Percentiles rank a stretch among this genome's conserved stretches.
Conservation (phyloP, 2,113 vertebrate genomes). For the Cynopterus brachyotis region DNA sequence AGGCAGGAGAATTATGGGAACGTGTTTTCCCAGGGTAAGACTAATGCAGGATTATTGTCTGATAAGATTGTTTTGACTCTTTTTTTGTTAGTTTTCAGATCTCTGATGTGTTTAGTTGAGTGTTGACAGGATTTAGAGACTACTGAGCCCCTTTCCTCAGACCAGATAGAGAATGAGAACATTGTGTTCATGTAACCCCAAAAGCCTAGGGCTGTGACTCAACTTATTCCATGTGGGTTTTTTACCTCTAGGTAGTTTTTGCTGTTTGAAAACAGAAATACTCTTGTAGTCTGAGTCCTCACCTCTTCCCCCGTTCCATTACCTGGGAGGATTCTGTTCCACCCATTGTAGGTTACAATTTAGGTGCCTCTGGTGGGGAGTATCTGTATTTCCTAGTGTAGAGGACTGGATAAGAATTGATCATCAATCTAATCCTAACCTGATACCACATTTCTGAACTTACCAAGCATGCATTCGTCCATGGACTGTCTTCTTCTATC, state of each 20-base stretch:
- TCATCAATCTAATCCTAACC: not conserved
- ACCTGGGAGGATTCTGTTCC: not conserved
- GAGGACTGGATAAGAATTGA: not conserved
- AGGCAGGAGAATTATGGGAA: constrained; percentile 72
- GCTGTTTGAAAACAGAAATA: constrained; percentile 47
- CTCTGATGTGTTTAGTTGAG: not conserved
- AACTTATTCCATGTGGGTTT: not conserved
- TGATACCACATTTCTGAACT: not conserved
- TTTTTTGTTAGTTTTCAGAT: not conserved
- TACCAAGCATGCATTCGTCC: not conserved
- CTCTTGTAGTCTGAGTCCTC: not conserved
- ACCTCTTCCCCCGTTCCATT: not conserved
- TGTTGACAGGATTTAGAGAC: not conserved
- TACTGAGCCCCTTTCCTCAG: not conserved
- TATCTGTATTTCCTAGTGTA: not conserved
- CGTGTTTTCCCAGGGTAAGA: constrained; percentile 74
- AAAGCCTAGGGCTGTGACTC: not conserved
- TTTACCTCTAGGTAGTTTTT: not conserved
- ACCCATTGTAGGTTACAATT: not conserved
- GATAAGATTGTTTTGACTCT: constrained; percentile 16
- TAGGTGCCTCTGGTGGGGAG: not conserved
- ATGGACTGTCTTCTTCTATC: not conserved
- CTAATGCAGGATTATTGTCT: not conserved
- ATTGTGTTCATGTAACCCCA: not conserved
- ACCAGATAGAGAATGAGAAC: not conserved